A percentile compares a stretch with the other conserved stretches of the same genome.
phyloP scores from a whole-genome alignment of 2,888 invertebrate genomes.

The Dilophus febrilis region DNA sequence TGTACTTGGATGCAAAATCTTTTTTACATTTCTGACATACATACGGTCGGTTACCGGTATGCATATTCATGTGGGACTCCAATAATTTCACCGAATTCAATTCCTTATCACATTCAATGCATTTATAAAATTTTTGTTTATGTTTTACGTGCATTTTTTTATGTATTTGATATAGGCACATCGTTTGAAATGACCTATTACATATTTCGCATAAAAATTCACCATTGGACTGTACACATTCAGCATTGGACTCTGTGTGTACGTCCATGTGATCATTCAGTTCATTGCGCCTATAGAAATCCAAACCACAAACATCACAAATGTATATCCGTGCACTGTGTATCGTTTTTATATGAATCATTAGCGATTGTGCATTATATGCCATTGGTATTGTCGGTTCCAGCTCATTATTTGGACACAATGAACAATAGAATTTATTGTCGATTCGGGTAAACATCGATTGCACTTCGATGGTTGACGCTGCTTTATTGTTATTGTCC shows the following conservation, averaged over 20 bases:
- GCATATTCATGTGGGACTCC: conserved; percentile 54
- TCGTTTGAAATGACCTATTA: conserved; percentile 40
- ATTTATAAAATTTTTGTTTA: conserved; percentile 40
- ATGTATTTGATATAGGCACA: conserved; percentile 42
- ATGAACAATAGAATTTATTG: conserved; percentile 33
- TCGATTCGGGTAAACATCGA: conserved; percentile 21
- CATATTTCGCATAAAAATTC: conserved; percentile 48
- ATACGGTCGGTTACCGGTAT: conserved; percentile 50
- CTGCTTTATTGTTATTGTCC: too few species aligned
- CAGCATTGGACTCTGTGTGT: conserved; percentile 34
- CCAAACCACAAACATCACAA: conserved; percentile 49
- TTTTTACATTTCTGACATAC: conserved; percentile 48
- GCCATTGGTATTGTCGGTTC: too few species aligned
- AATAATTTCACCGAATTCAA: conserved; percentile 52
- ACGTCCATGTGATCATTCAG: conserved; percentile 45
- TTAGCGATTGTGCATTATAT: too few species aligned
- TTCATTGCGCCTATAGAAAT: conserved; percentile 45
- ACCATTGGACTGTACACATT: too few species aligned
- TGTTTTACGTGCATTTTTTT: conserved; percentile 45
- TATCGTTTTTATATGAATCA: conserved; percentile 39
- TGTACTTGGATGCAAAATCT: conserved; percentile 63
- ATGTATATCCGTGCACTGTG: conserved; percentile 51
- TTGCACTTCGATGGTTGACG: not conserved
- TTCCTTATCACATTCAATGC: conserved; percentile 45
- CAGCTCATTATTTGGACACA: conserved; percentile 25